Evolutionary conservation across 1,140 invertebrate genomes (phyloP).

Genomic region (Bombus superbus): DNA sequence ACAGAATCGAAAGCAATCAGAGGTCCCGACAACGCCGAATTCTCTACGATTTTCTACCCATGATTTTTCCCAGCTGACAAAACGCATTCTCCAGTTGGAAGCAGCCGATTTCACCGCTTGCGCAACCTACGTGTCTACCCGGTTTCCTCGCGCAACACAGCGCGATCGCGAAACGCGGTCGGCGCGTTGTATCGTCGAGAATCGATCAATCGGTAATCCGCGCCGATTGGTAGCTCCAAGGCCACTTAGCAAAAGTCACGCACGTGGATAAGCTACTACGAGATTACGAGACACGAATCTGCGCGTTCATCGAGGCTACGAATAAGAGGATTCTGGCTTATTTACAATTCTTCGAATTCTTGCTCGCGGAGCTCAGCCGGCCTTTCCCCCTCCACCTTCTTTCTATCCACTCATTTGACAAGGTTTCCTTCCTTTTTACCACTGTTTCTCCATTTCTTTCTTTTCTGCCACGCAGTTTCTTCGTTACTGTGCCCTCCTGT

Average conservation of each 20-base stretch:
- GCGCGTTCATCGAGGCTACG: neutral
- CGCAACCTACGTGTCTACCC: neutral
- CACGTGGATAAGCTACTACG: slow-evolving; percentile 38
- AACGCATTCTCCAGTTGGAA: neutral
- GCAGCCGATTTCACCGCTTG: neutral
- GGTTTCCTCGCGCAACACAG: neutral
- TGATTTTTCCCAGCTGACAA: neutral
- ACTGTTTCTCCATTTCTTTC: neutral
- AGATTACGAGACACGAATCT: neutral
- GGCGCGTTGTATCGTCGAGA: too few species aligned
- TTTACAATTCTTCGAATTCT: slow-evolving; percentile 24
- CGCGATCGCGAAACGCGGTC: neutral
- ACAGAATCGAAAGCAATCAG: neutral
- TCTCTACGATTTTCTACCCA: neutral
- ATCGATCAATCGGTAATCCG: slow-evolving; percentile 24
- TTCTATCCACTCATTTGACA: neutral
- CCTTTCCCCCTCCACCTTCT: too few species aligned
- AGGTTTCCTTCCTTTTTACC: too few species aligned
- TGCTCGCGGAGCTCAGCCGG: neutral
- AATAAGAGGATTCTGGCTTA: slow-evolving; percentile 38
- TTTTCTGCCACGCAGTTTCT: too few species aligned
- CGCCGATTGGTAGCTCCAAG: slow-evolving; percentile 15
- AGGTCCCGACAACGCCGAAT: neutral
- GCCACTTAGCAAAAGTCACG: slow-evolving; percentile 51
- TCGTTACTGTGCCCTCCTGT: too few species aligned